A percentile compares a stretch with the other conserved stretches of the same genome.
Evolutionary conservation across 2,888 invertebrate species (phyloP).

Genomic region (Drosophila leonis): DNA sequence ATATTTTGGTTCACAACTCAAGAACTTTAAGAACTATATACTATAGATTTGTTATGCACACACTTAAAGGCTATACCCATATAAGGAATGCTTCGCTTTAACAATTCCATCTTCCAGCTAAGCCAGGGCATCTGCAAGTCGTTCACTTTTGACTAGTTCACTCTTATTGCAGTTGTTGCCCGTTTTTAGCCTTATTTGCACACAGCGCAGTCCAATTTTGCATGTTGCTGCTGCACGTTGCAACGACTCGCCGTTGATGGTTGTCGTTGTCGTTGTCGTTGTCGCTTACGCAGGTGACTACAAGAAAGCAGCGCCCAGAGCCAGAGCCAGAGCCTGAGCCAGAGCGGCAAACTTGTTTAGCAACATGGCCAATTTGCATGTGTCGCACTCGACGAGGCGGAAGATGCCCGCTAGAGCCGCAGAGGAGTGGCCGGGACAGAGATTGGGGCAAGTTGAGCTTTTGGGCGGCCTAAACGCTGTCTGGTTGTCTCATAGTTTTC

Average conservation of each 20-base stretch:
- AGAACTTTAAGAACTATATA: too few species aligned
- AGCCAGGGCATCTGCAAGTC: background rate
- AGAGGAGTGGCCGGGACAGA: background rate
- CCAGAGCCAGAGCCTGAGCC: conserved; percentile 43
- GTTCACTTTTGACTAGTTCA: background rate
- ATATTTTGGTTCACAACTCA: too few species aligned
- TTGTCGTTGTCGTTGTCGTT: conserved; percentile 61
- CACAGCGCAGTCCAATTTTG: conserved; percentile 80
- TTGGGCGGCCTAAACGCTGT: conserved; percentile 27
- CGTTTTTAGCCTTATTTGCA: conserved; percentile 76
- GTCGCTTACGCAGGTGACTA: conserved; percentile 81
- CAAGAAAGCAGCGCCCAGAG: conserved; percentile 64
- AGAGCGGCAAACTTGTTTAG: conserved; percentile 75
- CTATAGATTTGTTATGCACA: too few species aligned
- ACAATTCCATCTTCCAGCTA: too few species aligned
- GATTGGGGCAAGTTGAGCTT: background rate
- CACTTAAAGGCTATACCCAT: too few species aligned
- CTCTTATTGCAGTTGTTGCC: conserved; percentile 49
- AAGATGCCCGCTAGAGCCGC: conserved; percentile 15
- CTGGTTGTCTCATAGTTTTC: conserved; percentile 1
- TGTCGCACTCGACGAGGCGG: conserved; percentile 71
- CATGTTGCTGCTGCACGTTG: conserved; percentile 53
- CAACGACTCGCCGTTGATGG: conserved; percentile 33
- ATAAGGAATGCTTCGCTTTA: too few species aligned
- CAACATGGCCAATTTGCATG: conserved; percentile 81